A percentile compares a stretch with the other conserved stretches of the same genome.
These are phyloP conservation scores for Brachyopa scutellaris DNA, from an alignment of 2,888 invertebrate genomes.

Conservation along the genomic window DNA sequence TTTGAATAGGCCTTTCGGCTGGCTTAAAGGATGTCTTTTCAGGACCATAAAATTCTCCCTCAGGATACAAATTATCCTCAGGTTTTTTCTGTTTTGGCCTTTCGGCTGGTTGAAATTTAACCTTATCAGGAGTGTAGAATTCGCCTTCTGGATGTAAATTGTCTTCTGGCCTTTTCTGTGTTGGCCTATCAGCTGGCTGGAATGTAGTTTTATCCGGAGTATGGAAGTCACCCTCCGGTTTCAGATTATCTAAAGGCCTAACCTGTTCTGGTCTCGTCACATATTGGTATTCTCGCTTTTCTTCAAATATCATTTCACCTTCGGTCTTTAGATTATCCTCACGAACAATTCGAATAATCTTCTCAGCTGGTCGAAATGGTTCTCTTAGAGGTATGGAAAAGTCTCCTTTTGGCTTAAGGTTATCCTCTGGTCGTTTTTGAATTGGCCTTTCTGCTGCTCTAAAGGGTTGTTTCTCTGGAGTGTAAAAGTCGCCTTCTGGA, in stretches of 20 bases:
- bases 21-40: slow-evolving; percentile 75
- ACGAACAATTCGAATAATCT: slow-evolving; percentile 82
- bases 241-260: slow-evolving; percentile 79
- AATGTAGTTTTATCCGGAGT: slow-evolving; percentile 79
- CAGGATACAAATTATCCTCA: slow-evolving; percentile 83
- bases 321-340: slow-evolving; percentile 85
- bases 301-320: slow-evolving; percentile 82
- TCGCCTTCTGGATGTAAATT: slow-evolving; percentile 82
- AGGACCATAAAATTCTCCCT: slow-evolving; percentile 83
- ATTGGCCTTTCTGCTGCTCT: slow-evolving; percentile 83
- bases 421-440: slow-evolving; percentile 81
- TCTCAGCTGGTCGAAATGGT: slow-evolving; percentile 82
- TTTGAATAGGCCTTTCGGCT: slow-evolving; percentile 84
- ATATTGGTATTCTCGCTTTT: slow-evolving; percentile 82
- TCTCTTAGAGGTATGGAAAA: slow-evolving; percentile 81
- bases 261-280: slow-evolving; percentile 79
- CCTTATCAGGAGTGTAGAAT: slow-evolving; percentile 81
- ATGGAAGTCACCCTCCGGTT: slow-evolving; percentile 84
- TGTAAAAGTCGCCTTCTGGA: slow-evolving; percentile 84
- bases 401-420: slow-evolving; percentile 83
- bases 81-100: slow-evolving; percentile 82
- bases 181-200: slow-evolving; percentile 82
- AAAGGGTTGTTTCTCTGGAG: slow-evolving; percentile 79
- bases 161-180: slow-evolving; percentile 82
- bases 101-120: slow-evolving; percentile 81